Evolutionary conservation across 2,797 vertebrate species (phyloP), one percentile per base, ranked within the genome.

Genomic region (Crenichthys baileyi): DNA sequence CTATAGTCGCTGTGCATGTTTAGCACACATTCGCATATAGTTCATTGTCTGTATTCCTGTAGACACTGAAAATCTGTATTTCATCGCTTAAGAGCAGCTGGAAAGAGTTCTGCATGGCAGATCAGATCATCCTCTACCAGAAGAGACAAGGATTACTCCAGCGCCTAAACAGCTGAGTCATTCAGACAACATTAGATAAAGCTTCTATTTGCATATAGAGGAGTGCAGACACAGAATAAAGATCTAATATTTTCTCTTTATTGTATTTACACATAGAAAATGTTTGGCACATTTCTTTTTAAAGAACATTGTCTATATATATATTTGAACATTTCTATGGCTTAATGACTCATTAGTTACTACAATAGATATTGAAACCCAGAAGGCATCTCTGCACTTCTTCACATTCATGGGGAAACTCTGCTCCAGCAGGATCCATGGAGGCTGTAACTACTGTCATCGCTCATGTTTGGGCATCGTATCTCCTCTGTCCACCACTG

Each of bases 381-480:
- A 65, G 29, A 65, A 22, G 31, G 61, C 61, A 4, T 65, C 61
- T 61, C 60, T 61, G 78, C 75, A 87, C 89, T 83, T 90, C 56
- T 87, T 92, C 92, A 89, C 91, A 91, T 91, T 92, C 75, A 53
- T 71, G 78, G 86, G 84, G 79, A 88, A 85, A 73, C 71, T 72
- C 39, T 61, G 77, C 75, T 88, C 78, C 85, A 67, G 76, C 72
- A 82, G 75, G 13, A 73, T 77, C 77, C 76, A 22, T 51, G 53
- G 56, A 41, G 78, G 81, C 41, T 67, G 24, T 60, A 77, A 36
- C 67, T 7, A 68, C 13, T 70, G 89, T 98, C 97, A 99, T 87
- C 97, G 97, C 91, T 99, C 97, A 0, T 97, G 97, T 91, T 97
- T 98, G 7, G 93, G 68, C 71, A 94, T 90, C 71, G 91, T 85